Evolutionary conservation across 2,113 vertebrate genomes (phyloP).

Genomic region (Erythrocercus mccallii): DNA sequence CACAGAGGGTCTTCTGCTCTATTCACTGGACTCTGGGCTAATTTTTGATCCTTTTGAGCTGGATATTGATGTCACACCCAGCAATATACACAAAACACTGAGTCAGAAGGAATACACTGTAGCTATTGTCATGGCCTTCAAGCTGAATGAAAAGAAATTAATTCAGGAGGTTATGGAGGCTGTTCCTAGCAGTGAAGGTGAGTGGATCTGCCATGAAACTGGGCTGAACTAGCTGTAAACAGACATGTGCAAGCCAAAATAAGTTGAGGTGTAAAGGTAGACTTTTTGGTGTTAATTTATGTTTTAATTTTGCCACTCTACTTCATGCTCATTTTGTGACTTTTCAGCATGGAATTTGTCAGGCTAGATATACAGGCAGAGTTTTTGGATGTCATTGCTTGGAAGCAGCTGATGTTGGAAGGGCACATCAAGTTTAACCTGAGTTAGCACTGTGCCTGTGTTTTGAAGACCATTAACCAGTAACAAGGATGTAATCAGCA

Average conservation of each 20-base stretch:
- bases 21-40: conserved; percentile 86
- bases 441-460: neutral
- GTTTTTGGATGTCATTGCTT: neutral
- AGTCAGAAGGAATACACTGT: conserved; percentile 76
- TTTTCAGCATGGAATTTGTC: neutral
- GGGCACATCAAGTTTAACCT: accelerated
- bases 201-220: neutral
- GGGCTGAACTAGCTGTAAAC: neutral
- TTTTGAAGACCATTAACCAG: neutral
- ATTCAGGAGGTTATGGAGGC: conserved; percentile 86
- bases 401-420: neutral
- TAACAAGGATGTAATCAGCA: neutral
- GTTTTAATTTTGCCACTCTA: neutral
- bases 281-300: neutral
- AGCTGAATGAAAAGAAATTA: conserved; percentile 86
- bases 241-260: neutral
- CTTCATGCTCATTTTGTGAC: neutral
- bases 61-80: conserved; percentile 88
- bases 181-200: conserved; percentile 85
- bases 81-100: conserved; percentile 78
- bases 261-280: neutral
- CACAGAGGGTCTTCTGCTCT: conserved; percentile 93
- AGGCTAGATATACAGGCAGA: neutral
- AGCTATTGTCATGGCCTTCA: conserved; percentile 88
- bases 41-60: conserved; percentile 95